Base-by-base conservation (phyloP, 2,797 vertebrate species). In the Orientallactaga sibirica region DNA sequence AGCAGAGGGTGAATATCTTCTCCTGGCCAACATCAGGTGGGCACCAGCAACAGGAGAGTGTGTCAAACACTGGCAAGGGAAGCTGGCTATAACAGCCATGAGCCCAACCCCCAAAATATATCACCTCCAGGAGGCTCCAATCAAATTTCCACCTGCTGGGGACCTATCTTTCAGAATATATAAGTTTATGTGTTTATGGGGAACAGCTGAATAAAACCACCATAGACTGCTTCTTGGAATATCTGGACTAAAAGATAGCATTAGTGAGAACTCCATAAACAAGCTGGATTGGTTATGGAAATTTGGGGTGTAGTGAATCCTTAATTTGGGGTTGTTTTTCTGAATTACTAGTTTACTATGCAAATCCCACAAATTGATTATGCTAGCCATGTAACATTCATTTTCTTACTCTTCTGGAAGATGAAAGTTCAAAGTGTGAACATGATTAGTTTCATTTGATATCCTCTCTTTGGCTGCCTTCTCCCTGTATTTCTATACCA, bases 321-420 rank as follows among this genome's bases (percentile, higher is more conserved):
- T 84, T 7, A 94, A 67, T 62, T 76, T 19, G 27, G 27, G 75
- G 61, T 61, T 86, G 19, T 79, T n/a, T 77, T 90, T 84, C 78
- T 87, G 10, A 89, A 76, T 76, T 24, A 48, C 7, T 84, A 29
- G 18, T 61, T 86, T 91, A 11, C 18, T 27, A 41, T 16, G 61
- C 16, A 66, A 52, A 43, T 52, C n/a, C 4, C 16, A 58, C 27
- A 79, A 55, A 29, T 8, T 11, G 3, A 24, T 20, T 43, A n/a
- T 18, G n/a, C 81, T 64, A 64, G 85, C 77, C 5, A 29, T 62
- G 9, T 74, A 52, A 88, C 29, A 3, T 37, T 6, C 14, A 62
- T 89, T 78, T 66, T 68, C 41, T 83, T 29, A 86, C 1, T 83
- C 4, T 62, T 48, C 24, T 71, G 41, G 29, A 79, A 48, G 14